Conservation (phyloP, 2,888 invertebrate species). For the Trisateles emortualis region DNA sequence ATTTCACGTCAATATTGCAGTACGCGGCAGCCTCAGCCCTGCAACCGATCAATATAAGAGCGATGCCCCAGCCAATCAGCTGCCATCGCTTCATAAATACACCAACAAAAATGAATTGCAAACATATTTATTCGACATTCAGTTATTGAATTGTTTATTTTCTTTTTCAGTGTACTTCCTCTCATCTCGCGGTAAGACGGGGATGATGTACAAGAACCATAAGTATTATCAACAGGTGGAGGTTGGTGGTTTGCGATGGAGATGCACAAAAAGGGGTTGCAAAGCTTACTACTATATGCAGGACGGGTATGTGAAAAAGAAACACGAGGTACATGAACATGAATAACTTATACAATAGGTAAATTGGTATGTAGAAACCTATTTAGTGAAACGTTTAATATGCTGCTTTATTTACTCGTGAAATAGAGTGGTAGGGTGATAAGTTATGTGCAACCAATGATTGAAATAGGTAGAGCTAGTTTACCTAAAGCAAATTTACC, state of each 20-base stretch:
- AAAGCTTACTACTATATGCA: slow-evolving; percentile 51
- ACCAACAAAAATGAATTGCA: neutral
- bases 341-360: neutral
- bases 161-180: slow-evolving; percentile 34
- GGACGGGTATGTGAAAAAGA: slow-evolving; percentile 38
- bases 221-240: slow-evolving; percentile 57
- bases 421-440: no score
- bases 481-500: no score
- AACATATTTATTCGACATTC: neutral
- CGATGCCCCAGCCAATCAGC: neutral
- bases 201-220: slow-evolving; percentile 54
- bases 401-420: no score
- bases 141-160: neutral
- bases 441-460: no score
- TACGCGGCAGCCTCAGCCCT: neutral
- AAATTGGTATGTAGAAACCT: no score
- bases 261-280: slow-evolving; percentile 59
- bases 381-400: no score
- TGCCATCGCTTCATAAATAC: neutral
- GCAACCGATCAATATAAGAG: neutral
- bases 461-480: no score
- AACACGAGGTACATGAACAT: slow-evolving; percentile 31
- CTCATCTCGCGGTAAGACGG: slow-evolving; percentile 47
- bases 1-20: neutral
- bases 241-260: slow-evolving; percentile 52